phyloP scores from a whole-genome alignment of 1,140 invertebrate genomes.

The Drosophila mayri region DNA sequence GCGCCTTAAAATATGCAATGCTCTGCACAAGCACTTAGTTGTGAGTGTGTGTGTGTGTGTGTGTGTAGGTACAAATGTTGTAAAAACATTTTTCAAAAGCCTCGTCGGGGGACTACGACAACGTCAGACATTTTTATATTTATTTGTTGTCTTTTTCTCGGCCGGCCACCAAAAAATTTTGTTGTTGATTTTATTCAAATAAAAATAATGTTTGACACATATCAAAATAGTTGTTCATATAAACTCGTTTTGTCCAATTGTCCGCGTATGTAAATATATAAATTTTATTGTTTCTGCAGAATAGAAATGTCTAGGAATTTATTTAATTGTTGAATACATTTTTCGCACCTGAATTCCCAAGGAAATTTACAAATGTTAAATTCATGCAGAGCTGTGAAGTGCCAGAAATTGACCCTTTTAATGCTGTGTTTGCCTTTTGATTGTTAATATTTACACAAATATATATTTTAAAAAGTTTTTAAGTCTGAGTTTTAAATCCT shows the following conservation, averaged over 20 bases:
- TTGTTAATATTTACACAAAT: background rate
- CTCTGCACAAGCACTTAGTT: conserved; percentile 15
- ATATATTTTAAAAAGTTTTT: background rate
- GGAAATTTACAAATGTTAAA: conserved; percentile 12
- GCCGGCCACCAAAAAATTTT: conserved; percentile 33
- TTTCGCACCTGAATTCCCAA: conserved; percentile 25
- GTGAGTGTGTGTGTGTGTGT: background rate
- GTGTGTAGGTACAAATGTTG: conserved; percentile 59
- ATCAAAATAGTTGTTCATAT: conserved; percentile 55
- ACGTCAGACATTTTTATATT: conserved; percentile 39
- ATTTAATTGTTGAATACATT: conserved; percentile 18
- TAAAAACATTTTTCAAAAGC: conserved; percentile 78
- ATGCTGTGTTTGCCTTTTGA: background rate
- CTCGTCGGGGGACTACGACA: conserved; percentile 39
- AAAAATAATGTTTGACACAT: conserved; percentile 57
- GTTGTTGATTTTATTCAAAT: conserved; percentile 72
- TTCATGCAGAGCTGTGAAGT: background rate
- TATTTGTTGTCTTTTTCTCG: conserved; percentile 32
- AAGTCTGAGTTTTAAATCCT: background rate
- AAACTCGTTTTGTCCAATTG: conserved; percentile 31
- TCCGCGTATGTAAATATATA: conserved; percentile 38
- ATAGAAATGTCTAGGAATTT: conserved; percentile 27
- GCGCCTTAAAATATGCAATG: conserved; percentile 74
- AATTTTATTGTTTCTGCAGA: conserved; percentile 7
- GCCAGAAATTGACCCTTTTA: conserved; percentile 2